These are phyloP conservation scores for Ammodytes marinus DNA, from an alignment of 2,113 vertebrate genomes.

Conservation along the genomic window DNA sequence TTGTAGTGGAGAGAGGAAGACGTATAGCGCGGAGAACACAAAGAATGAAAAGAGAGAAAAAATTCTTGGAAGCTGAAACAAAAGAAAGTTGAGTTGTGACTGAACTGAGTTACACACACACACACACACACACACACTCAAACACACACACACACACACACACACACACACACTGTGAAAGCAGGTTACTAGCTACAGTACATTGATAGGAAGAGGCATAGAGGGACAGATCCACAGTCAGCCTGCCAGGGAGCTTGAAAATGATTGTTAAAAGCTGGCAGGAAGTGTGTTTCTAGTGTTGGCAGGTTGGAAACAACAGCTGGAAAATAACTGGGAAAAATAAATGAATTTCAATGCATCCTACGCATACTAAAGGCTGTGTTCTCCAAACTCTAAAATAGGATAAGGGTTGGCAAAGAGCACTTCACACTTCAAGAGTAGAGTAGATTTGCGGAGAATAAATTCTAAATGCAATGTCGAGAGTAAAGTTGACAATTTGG, in stretches of 20 bases:
- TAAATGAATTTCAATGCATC: not conserved
- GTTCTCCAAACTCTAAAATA: not conserved
- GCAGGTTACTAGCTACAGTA: not conserved
- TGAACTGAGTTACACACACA: no score
- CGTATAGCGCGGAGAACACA: constrained; percentile 20
- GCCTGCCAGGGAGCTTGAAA: not conserved
- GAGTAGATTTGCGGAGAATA: no score
- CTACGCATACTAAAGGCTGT: not conserved
- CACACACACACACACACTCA: no score
- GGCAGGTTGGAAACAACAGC: not conserved
- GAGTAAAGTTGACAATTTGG: no score
- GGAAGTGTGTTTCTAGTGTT: not conserved
- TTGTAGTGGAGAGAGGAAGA: not conserved
- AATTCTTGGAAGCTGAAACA: constrained; percentile 44
- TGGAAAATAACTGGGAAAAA: not conserved
- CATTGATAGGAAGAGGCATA: not conserved
- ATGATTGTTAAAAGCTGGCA: constrained; percentile 5
- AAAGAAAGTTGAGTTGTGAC: constrained; percentile 26
- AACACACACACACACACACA: no score
- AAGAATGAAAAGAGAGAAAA: constrained; percentile 22
- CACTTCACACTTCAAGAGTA: not conserved
- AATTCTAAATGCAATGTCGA: no score
- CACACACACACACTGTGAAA: not conserved
- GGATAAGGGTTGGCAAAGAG: not conserved
- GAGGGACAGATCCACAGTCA: not conserved